These are phyloP conservation scores for Drosophila saltans DNA, from an alignment of 1,140 invertebrate genomes.

Conservation along the genomic window DNA sequence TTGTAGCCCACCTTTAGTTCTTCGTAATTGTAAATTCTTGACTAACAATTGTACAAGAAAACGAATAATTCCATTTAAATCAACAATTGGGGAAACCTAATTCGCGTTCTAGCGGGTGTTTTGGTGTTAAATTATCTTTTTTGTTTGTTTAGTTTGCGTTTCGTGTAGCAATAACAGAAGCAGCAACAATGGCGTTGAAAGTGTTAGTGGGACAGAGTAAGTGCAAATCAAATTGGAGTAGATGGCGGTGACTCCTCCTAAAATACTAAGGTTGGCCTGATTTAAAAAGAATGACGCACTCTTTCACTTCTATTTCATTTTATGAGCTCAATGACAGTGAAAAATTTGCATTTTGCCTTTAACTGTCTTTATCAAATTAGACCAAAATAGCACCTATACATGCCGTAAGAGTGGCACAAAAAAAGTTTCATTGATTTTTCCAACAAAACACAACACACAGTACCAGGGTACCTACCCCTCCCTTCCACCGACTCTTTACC, in stretches of 20 bases:
- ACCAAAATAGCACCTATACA: not conserved
- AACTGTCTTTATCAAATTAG: constrained; percentile 3
- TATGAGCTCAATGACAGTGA: not conserved
- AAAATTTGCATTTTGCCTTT: constrained; percentile 12
- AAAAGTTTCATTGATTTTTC: constrained; percentile 24
- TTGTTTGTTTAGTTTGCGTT: constrained; percentile 14
- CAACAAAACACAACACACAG: constrained; percentile 15
- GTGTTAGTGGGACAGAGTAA: constrained; percentile 43
- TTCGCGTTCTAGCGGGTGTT: constrained; percentile 14
- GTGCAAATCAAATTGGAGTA: constrained; percentile 2
- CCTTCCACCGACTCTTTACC: not conserved
- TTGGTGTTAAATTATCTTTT: constrained; percentile 20
- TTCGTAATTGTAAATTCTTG: constrained; percentile 5
- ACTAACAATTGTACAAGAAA: constrained; percentile 17
- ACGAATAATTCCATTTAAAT: constrained; percentile 7
- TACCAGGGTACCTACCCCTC: not conserved
- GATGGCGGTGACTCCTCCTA: not conserved
- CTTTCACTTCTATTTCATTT: not conserved
- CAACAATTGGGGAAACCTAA: constrained; percentile 14
- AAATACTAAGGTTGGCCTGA: not conserved
- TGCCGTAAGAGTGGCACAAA: not conserved
- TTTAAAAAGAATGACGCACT: not conserved
- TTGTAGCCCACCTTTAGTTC: not conserved
- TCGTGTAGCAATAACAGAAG: constrained; percentile 29
- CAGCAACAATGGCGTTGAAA: constrained; percentile 49